Evolutionary conservation across 2,113 vertebrate genomes (phyloP), one percentile per base, ranked within the genome.

Genomic region (Tamias sibiricus): DNA sequence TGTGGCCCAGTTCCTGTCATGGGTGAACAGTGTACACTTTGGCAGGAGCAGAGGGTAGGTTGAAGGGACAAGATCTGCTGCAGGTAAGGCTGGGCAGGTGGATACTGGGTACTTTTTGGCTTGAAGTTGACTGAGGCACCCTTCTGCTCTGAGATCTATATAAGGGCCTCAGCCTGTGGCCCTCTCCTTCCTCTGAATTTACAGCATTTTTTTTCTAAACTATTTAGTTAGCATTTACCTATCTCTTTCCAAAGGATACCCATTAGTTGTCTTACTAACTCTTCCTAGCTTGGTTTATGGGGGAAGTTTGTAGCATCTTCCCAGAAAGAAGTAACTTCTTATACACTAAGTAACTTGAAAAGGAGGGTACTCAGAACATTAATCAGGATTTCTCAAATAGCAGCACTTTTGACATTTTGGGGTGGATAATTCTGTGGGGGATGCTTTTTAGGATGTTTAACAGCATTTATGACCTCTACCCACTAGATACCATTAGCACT

Each of bases 291-390:
- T 92, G 75, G 52, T 24, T 79, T 77, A 16, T 71, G 35, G 42
- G 28, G 44, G 19, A 92, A 94, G 37, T 64, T 91, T 86, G 17
- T 95, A 83, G 66, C 35, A 22, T 57, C 66, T 93, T 71, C 20
- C 26, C 75, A 95, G 80, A 76, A 87, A 96, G 64, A 92, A 95
- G 28, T 88, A 84, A 72, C 79, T 81, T 96, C 82, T 94, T 86
- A 59, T 44, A 32, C 4, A 4, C 86, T 94, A 90, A 37, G 75
- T 84, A 90, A 66, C 87, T 87, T 54, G 80, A 75, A 74, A 68
- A 42, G 10, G 44, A 81, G 82, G 64, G 30, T 89, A 4, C 44
- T 74, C 19, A 90, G 57, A 72, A 20, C 24, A 35, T 62, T 96
- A 54, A 57, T 66, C 32, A 20, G 75, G 13, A 17, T 90, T 95